These are phyloP conservation scores for Acanthisitta chloris DNA, from an alignment of 2,113 vertebrate genomes.

Conservation along the genomic window DNA sequence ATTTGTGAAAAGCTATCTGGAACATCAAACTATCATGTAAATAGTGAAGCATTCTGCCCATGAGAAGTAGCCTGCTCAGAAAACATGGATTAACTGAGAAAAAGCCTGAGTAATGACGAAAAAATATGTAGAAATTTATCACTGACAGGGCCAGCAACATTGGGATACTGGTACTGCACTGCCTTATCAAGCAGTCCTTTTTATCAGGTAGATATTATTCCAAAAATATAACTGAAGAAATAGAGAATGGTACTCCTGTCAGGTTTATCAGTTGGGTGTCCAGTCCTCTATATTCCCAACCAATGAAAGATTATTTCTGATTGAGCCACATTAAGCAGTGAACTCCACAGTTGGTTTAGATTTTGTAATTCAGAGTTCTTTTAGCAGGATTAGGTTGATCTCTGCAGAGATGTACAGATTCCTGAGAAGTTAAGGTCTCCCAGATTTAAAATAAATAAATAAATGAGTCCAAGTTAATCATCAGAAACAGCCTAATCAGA, in stretches of 20 bases:
- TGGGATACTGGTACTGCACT: not conserved
- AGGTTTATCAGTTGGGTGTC: not conserved
- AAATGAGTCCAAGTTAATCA: slow-evolving; percentile 51
- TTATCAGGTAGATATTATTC: not conserved
- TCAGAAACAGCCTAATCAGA: slow-evolving; percentile 65
- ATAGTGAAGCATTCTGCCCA: not conserved
- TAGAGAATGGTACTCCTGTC: not conserved
- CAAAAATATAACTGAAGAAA: not conserved
- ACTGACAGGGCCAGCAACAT: not conserved
- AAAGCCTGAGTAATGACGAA: rapidly evolving
- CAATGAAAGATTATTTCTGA: not conserved
- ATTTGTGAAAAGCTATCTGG: not conserved
- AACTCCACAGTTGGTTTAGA: slow-evolving; percentile 30
- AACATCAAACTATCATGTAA: not conserved
- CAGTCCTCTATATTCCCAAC: not conserved
- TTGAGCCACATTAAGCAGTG: slow-evolving; percentile 9
- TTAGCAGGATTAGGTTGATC: slow-evolving; percentile 59
- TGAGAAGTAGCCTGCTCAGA: not conserved
- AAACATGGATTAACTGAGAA: not conserved
- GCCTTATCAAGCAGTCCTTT: not conserved
- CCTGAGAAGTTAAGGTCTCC: slow-evolving; percentile 38
- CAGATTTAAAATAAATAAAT: slow-evolving; percentile 57
- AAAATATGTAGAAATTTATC: not conserved
- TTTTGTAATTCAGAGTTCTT: slow-evolving; percentile 53
- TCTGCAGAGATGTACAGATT: slow-evolving; percentile 48